phyloP scores from a whole-genome alignment of 2,888 invertebrate genomes.

The Catocala nupta region DNA sequence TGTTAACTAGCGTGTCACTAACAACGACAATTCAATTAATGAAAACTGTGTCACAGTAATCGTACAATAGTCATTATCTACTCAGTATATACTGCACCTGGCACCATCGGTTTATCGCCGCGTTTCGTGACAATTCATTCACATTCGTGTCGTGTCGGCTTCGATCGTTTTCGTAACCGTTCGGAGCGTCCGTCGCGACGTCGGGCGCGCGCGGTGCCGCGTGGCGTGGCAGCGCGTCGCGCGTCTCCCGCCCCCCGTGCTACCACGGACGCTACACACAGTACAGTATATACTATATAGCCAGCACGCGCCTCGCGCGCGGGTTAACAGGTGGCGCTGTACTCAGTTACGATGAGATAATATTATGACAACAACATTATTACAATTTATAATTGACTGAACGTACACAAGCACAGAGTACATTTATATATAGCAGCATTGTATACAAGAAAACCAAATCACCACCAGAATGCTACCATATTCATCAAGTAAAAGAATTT shows the following conservation, averaged over 20 bases:
- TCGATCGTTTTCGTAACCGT: conserved; percentile 18
- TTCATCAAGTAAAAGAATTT: conserved; percentile 47
- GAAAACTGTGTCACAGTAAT: too few species aligned
- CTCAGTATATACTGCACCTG: too few species aligned
- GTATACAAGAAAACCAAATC: neutral
- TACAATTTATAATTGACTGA: too few species aligned
- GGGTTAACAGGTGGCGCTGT: conserved; percentile 8
- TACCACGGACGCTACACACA: neutral
- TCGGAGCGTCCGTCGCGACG: neutral
- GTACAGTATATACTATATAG: neutral
- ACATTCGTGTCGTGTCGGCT: conserved; percentile 14
- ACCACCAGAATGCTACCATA: conserved; percentile 10
- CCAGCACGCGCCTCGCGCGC: neutral
- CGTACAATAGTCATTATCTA: too few species aligned
- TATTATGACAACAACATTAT: too few species aligned
- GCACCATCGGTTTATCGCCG: conserved; percentile 12
- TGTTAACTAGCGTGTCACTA: too few species aligned
- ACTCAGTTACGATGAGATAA: neutral
- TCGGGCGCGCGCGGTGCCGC: neutral
- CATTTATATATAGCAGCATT: too few species aligned
- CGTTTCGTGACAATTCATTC: conserved; percentile 20
- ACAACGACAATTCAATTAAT: too few species aligned
- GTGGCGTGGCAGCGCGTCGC: too few species aligned
- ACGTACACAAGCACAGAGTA: too few species aligned
- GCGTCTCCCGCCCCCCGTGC: neutral